A percentile compares a stretch with the other conserved stretches of the same genome.
Conservation (phyloP, 2,888 invertebrate species). For the Herminia tarsipennalis region DNA sequence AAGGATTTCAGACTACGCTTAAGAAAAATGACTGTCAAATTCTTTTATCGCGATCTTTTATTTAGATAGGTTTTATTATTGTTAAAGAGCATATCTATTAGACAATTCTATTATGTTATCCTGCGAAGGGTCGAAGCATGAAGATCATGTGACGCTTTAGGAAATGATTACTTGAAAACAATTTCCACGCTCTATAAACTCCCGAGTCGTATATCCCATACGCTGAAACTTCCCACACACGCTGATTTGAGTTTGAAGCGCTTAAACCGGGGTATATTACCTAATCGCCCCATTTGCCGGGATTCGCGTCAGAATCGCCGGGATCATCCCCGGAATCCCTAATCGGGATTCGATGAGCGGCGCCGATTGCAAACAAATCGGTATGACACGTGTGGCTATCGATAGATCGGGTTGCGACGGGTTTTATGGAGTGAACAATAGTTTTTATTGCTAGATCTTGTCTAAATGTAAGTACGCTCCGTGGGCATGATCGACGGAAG, state of each 20-base stretch:
- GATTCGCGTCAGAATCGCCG: constrained; percentile 60
- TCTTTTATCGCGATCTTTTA: no score
- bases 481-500: constrained; percentile 4
- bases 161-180: constrained; percentile 5
- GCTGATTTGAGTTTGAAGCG: constrained; percentile 60
- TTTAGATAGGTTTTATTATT: no score
- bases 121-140: no score
- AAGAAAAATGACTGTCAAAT: no score
- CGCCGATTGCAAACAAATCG: constrained; percentile 67
- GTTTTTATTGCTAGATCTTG: constrained; percentile 40
- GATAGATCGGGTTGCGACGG: constrained; percentile 27
- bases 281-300: constrained; percentile 73
- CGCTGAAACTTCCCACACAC: constrained; percentile 27
- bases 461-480: constrained; percentile 14
- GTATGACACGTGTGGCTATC: constrained; percentile 52
- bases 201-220: constrained; percentile 11
- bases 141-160: no score
- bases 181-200: constrained; percentile 20
- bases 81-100: no score
- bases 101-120: no score
- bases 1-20: no score
- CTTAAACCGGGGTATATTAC: constrained; percentile 63
- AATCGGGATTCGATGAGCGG: constrained; percentile 66
- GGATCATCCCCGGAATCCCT: constrained; percentile 64
- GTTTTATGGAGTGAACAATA: constrained; percentile 40